Evolutionary conservation across 2,113 vertebrate genomes (phyloP), one percentile per base, ranked within the genome.

Genomic region (Erpornis zantholeuca): DNA sequence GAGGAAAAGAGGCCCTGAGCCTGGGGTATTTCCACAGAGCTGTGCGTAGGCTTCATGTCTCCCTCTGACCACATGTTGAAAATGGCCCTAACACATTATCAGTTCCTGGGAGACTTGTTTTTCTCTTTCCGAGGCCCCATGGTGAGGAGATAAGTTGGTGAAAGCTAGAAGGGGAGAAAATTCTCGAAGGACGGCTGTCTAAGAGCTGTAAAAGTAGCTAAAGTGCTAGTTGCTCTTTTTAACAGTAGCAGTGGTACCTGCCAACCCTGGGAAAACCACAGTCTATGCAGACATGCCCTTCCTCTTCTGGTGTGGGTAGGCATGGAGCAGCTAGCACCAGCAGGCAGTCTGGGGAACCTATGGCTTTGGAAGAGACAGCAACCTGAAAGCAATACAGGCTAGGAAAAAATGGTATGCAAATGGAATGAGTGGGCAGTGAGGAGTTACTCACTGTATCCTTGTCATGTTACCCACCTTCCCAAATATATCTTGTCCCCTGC

Each of bases 71-170:
- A 54, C 21, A 17, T 18, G 54, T 36, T 86, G n/a, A 81, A 96
- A 92, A 82, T 31, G 42, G 14, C 54, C 70, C 4, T 70, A 56
- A 50, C 35, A 28, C 8, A 44, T 86, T 96, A 97, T 95, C 95
- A 79, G 80, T 16, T 75, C 44, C 52, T 78, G 45, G 29, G 83
- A 86, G 38, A 88, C 94, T 89, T 94, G 88, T 94, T 88, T 97
- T 68, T 44, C 44, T 54, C 64, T 44, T 64, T 84, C 33, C 35
- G 88, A 78, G 88, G 92, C 80, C 91, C n/a, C 80, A 52, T 3
- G 35, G 52, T 78, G 40, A 88, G 38, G 20, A 91, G 92, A 96
- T 94, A 96, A 94, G 69, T 81, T 3, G 2, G 10, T 3, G 6
- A 83, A 54, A 80, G 69, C 27, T 75, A 63, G 64, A 78, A 84